Evolutionary conservation across 2,888 invertebrate genomes (phyloP), one percentile per base, ranked within the genome.

Genomic region (Chesias legatella): DNA sequence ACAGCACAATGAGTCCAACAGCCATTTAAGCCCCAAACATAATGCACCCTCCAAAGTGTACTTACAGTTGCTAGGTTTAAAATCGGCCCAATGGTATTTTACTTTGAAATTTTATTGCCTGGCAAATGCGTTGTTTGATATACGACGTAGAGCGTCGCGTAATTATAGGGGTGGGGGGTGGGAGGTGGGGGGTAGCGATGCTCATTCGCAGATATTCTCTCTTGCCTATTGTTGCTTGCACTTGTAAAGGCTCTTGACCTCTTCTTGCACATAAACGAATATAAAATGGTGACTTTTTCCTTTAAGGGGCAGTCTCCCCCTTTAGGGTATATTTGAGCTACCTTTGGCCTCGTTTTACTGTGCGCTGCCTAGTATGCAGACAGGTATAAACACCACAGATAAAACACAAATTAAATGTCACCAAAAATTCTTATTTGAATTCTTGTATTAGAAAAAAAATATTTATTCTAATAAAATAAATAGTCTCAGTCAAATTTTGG

Each of bases 61-160:
- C 24, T 32, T 35, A 27, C 26, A 28, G 32, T 3, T 8, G 17
- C 17, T 28, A 21, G 24, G 32, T 36, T 36, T 36, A 36, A 37
- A 37, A 33, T 33, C 34, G 29, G 36, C 33, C 37, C 33, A 53
- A 53, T 53, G 48, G 56, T 64, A 74, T 76, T 73, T 70, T 49
- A 77, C 70, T 79, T 79, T 75, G 65, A 74, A 77, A 79, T 79
- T 71, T 76, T 79, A 78, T 76, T 48, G 77, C 67, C 62, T 61
- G 40, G 48, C 53, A 48, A 61, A 64, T 59, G 68, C 68, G 70
- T 70, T 63, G 25, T 59, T 66, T 78, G 73, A 79, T 68, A 65
- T 71, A 77, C 54, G 46, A 55, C 39, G 35, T 49, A 51, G 59
- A 58, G 52, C 47, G 56, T 44, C 50, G 50, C 43, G 61, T 46